Evolutionary conservation across 1,140 invertebrate species (phyloP).

Genomic region (Sinonovacula constricta): DNA sequence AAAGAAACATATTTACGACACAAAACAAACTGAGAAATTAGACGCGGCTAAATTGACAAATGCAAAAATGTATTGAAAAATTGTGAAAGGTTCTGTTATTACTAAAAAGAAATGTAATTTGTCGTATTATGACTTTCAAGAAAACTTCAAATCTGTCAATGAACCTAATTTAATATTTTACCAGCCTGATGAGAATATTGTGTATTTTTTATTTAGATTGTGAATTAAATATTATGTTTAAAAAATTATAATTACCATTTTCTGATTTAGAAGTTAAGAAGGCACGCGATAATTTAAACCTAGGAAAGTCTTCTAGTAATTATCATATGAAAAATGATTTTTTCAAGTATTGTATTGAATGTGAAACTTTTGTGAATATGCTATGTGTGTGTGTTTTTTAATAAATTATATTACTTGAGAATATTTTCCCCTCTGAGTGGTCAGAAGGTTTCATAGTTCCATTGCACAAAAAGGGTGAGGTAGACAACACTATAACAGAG

Average conservation of each 20-base stretch:
- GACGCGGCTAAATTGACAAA: too few relatives aligned
- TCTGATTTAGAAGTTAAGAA: not conserved
- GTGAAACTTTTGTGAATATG: not conserved
- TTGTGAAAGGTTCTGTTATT: too few relatives aligned
- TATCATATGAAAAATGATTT: constrained; percentile 13
- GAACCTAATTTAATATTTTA: not conserved
- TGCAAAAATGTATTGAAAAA: too few relatives aligned
- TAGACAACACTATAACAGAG: not conserved
- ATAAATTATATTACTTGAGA: constrained; percentile 10
- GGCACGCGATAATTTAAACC: constrained; percentile 3
- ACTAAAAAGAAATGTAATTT: too few relatives aligned
- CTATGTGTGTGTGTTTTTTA: constrained; percentile 2
- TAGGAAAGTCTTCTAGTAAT: too few relatives aligned
- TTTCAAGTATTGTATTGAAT: constrained; percentile 36
- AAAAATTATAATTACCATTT: not conserved
- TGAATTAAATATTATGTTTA: constrained; percentile 22
- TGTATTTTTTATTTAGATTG: not conserved
- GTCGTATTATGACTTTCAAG: constrained; percentile 15
- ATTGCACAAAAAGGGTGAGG: constrained; percentile 15
- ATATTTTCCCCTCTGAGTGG: constrained; percentile 3
- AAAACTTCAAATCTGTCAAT: constrained; percentile 2
- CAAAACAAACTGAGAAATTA: too few relatives aligned
- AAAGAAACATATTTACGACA: too few relatives aligned
- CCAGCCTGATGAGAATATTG: not conserved
- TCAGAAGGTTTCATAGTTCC: too few relatives aligned